Percentiles rank a stretch among this genome's conserved stretches.
Evolutionary conservation across 2,113 vertebrate genomes (phyloP).

Genomic region (Rhineura floridana): DNA sequence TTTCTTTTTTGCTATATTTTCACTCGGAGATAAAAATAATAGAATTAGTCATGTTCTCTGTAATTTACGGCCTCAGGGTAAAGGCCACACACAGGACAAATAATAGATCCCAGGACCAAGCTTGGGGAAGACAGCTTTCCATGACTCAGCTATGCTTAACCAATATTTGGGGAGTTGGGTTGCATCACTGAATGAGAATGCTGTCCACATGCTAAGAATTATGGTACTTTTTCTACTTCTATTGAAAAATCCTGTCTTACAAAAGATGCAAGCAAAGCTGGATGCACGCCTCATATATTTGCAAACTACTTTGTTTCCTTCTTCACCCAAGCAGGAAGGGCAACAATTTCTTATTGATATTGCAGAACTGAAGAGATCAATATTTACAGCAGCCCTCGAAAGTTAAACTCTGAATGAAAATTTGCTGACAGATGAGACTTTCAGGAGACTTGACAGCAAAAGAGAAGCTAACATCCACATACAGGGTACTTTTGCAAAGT

Average conservation of each 20-base stretch:
- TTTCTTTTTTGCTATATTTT: neutral
- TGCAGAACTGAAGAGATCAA: slow-evolving; percentile 20
- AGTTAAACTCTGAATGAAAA: slow-evolving; percentile 11
- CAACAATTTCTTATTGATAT: slow-evolving; percentile 17
- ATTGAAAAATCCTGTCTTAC: slow-evolving; percentile 18
- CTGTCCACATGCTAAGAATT: neutral
- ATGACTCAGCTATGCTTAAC: neutral
- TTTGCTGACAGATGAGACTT: slow-evolving; percentile 23
- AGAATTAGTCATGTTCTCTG: neutral
- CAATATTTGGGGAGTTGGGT: neutral
- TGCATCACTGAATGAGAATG: neutral
- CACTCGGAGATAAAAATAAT: neutral
- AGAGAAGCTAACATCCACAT: neutral
- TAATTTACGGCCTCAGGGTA: neutral
- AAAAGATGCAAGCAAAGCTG: neutral
- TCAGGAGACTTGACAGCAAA: neutral
- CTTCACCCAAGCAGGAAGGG: neutral
- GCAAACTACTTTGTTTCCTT: slow-evolving; percentile 12
- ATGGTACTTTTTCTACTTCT: neutral
- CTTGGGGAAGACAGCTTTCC: neutral
- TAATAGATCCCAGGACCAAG: neutral
- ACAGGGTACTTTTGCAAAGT: neutral
- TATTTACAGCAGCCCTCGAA: neutral
- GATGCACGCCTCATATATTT: neutral
- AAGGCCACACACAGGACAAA: neutral